Base-by-base conservation (phyloP, 64 coral and sea anemone genomes). In the Montipora sp. region DNA sequence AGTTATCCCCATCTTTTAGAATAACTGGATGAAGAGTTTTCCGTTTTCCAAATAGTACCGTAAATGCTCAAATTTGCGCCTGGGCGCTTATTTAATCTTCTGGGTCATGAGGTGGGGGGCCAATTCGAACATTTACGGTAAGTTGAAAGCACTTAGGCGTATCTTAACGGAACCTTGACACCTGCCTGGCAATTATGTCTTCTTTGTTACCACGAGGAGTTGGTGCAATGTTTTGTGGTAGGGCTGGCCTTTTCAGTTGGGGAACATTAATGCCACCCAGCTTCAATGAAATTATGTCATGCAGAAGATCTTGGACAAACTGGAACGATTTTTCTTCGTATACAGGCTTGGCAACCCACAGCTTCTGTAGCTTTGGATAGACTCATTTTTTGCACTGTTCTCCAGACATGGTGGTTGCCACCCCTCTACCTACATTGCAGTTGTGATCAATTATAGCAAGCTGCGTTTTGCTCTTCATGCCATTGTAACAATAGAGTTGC, bases 381-480 rank as follows among this genome's bases (percentile, higher is more conserved):
- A 73, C 53, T 3, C 77, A 44, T 46, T 80, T 93, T 70, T 53
- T 88, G 47, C 90, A 3, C 36, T 51, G 14, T 45, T 88, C 61
- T 70, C 92, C 83, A 80, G 83, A 76, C 21, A 48, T 11, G 55
- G 61, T 78, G 59, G 60, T 57, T 89, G 49, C 87, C 24, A 77
- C 79, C 86, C 69, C 69, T 72, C 69, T 72, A 22, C 69, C 69
- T 24, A 72, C 66, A 89, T 67, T 63, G 59, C 14, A 63, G 59
- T 63, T 63, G 59, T 63, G 59, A 63, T 63, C 59, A 63, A 63
- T 63, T 7, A 65, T 74, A 36, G 75, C 84, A 15, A 89, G 55
- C 67, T 94, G 92, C 57, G 78, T 94, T 63, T 74, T 82, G 19
- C 57, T 74, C 9, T 75, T 22, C 93, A 94, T 90, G 8, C 93